Base-by-base conservation (phyloP, 2,797 vertebrate species). In the Natrix natrix region DNA sequence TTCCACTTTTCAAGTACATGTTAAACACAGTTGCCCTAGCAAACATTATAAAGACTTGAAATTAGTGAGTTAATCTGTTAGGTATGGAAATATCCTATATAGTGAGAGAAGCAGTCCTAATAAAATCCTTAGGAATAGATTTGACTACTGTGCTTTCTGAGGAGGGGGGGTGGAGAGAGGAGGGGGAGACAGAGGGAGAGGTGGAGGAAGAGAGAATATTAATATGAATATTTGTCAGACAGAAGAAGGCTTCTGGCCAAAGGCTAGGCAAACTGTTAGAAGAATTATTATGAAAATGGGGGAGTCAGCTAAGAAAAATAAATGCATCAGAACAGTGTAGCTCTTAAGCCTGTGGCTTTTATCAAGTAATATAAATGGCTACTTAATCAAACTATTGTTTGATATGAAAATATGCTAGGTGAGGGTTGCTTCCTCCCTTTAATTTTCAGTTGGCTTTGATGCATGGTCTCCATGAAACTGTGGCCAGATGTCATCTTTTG, bases 101-200 rank as follows among this genome's bases (percentile, higher is more conserved):
- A 87, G 91, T 91, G 91, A 88, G 66, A 88, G 92, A 95, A 95
- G 54, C 93, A 95, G 95, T 43, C 88, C 94, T 96, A 95, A 96
- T 94, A 92, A 94, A 94, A 95, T 95, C 90, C 91, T 95, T 92
- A 90, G 83, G 89, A 56, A 92, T 92, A 94, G 86, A 59, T 43
- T 88, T 57, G 93, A 74, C 90, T 63, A 90, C 87, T 87, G 91
- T 89, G 94, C 74, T 91, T 94, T 94, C n/a, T 16, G 8, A 14
- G 66, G 14, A n/a, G n/a, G 63, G 2, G 3, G 22, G 8, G 59
- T 13, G 55, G 6, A 52, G 48, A 0, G 59, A 12, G 28, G 26
- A 5, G 3, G 12, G 26, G 1, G 3, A 2, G 61, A 12, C 8
- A 11, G 3, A 1, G 16, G 17, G 59, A 22, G 0, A 22, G 6